These are phyloP conservation scores for Tachuris rubrigastra DNA, from an alignment of 2,113 vertebrate genomes.

Conservation along the genomic window DNA sequence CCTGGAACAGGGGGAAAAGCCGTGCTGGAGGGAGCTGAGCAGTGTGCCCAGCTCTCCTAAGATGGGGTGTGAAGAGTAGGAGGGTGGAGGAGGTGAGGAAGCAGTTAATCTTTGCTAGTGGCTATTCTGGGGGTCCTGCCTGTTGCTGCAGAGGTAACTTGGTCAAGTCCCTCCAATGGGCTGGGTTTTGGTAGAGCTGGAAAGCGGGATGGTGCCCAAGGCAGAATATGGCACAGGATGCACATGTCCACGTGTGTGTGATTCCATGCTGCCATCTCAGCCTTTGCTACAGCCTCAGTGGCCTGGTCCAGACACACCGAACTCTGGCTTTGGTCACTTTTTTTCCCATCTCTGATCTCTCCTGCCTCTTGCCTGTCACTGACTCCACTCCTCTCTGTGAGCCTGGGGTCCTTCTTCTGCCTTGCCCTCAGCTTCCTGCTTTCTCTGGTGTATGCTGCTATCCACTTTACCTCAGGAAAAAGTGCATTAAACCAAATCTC, in stretches of 20 bases:
- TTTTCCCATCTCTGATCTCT: not conserved
- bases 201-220: not conserved
- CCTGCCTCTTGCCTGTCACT: not conserved
- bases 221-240: not conserved
- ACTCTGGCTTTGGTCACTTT: not conserved
- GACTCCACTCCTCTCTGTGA: not conserved
- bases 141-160: not conserved
- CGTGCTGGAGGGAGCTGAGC: rapidly evolving
- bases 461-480: not conserved
- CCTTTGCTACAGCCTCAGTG: not conserved
- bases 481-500: not conserved
- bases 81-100: not conserved
- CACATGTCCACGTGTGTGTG: rapidly evolving
- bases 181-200: not conserved
- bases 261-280: not conserved
- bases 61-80: not conserved
- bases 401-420: not conserved
- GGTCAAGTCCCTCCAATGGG: not conserved
- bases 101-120: not conserved
- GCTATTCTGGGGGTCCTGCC: not conserved
- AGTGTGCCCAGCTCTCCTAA: not conserved
- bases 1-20: not conserved
- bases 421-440: not conserved
- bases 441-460: not conserved
- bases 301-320: not conserved